A percentile compares a stretch with the other conserved stretches of the same genome.
These are phyloP conservation scores for Rhagoletis zephyria DNA, from an alignment of 1,140 invertebrate genomes.

Conservation along the genomic window DNA sequence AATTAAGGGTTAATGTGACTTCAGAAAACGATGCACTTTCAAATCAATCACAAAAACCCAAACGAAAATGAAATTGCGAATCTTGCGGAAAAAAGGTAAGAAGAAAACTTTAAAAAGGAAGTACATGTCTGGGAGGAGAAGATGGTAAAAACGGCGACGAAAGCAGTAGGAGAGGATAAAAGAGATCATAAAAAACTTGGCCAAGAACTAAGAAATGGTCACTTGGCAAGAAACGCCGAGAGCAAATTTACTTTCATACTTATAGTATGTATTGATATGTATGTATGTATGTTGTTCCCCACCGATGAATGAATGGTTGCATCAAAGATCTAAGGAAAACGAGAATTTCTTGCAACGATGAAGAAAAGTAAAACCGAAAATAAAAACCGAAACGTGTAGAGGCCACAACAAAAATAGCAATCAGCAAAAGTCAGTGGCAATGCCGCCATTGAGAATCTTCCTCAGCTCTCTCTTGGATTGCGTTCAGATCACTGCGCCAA, in stretches of 20 bases:
- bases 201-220: too few relatives aligned
- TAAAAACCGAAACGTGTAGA: neutral
- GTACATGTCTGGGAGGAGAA: neutral
- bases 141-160: neutral
- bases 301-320: neutral
- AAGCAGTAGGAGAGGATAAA: neutral
- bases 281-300: neutral
- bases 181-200: neutral
- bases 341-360: neutral
- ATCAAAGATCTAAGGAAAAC: neutral
- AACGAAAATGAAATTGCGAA: slow-evolving; percentile 25
- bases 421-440: slow-evolving; percentile 12
- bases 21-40: neutral
- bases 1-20: too few relatives aligned
- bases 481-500: neutral
- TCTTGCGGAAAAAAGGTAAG: neutral
- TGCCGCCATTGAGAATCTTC: slow-evolving; percentile 1
- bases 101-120: too few relatives aligned
- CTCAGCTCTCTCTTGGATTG: neutral
- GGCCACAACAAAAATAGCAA: neutral
- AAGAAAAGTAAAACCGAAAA: slow-evolving; percentile 33
- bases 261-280: neutral
- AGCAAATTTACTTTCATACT: too few relatives aligned
- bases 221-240: too few relatives aligned
- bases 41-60: neutral